A percentile compares a stretch with the other conserved stretches of the same genome.
These are phyloP conservation scores for Nasonovia ribisnigri DNA, from an alignment of 2,888 invertebrate species.

Conservation along the genomic window DNA sequence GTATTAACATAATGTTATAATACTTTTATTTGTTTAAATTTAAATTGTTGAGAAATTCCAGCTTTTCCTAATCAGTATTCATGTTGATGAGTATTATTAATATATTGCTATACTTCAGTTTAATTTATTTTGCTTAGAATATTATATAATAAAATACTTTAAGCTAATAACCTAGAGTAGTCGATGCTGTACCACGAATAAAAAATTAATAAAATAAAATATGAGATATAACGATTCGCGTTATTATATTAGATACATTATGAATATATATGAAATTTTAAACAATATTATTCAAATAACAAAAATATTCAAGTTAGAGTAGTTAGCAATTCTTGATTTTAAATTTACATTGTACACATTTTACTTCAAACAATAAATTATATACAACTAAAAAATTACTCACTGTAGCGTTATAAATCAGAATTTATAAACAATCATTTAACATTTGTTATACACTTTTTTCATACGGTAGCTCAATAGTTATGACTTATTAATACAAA, in stretches of 20 bases:
- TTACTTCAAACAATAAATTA: not conserved
- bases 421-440: not conserved
- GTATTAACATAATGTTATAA: not conserved
- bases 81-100: not conserved
- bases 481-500: not conserved
- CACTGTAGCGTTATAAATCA: not conserved
- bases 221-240: not conserved
- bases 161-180: too few species aligned
- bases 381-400: not conserved
- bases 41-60: not conserved
- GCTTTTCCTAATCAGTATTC: not conserved
- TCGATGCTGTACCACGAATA: too few species aligned
- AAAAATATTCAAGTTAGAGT: not conserved
- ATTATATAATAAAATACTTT: not conserved
- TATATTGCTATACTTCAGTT: not conserved
- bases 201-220: too few species aligned
- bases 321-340: not conserved
- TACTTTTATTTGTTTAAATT: not conserved
- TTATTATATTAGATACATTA: not conserved
- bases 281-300: not conserved
- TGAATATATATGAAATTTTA: not conserved
- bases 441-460: not conserved
- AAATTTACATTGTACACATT: not conserved
- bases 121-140: not conserved
- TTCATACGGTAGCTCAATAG: not conserved